phyloP scores from a whole-genome alignment of 2,888 invertebrate species.

The Heterodera filipjevi region DNA sequence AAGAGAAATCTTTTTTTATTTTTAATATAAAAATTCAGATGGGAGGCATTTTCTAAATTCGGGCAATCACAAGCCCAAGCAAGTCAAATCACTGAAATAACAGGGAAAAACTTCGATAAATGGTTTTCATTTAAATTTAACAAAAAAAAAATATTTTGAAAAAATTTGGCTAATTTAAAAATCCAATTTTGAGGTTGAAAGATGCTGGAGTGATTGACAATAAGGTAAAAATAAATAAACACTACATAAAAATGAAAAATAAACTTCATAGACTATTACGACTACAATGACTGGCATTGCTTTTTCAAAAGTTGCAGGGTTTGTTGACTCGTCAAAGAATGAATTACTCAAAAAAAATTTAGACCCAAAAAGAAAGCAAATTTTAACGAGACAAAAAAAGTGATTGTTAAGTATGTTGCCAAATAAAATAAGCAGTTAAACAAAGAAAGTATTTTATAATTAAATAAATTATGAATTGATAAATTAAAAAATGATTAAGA shows the following conservation, averaged over 20 bases:
- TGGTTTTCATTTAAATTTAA: constrained; percentile 47
- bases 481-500: background rate
- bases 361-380: constrained; percentile 65
- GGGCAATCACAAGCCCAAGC: constrained; percentile 43
- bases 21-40: constrained; percentile 40
- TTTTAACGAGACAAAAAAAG: constrained; percentile 64
- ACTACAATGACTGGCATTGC: constrained; percentile 39
- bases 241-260: constrained; percentile 39
- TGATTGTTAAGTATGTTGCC: constrained; percentile 46
- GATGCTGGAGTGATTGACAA: constrained; percentile 50
- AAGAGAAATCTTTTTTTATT: background rate
- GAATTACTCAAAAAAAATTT: constrained; percentile 28
- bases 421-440: background rate
- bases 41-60: constrained; percentile 63
- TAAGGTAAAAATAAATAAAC: constrained; percentile 45
- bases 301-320: constrained; percentile 52
- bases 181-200: constrained; percentile 53
- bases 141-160: too few relatives aligned
- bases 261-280: background rate
- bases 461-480: background rate
- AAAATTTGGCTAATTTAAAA: too few relatives aligned
- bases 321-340: background rate
- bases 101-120: constrained; percentile 65
- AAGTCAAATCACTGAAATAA: constrained; percentile 61
- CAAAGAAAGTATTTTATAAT: background rate